These are phyloP conservation scores for Procambarus virginalis DNA, from an alignment of 1,140 invertebrate species.

Conservation along the genomic window DNA sequence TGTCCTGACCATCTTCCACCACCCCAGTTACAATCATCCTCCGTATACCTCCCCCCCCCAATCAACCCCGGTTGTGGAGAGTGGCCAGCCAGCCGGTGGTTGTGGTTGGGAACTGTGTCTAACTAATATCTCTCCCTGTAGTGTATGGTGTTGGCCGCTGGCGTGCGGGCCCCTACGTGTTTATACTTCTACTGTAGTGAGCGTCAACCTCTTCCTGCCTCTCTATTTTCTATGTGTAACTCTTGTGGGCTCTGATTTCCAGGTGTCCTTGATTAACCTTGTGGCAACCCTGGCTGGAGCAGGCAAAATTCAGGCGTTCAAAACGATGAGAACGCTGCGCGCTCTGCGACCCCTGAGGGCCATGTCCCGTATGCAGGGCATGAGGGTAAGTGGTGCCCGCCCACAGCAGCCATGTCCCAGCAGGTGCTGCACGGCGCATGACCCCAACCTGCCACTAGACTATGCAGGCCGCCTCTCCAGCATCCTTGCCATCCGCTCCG, in stretches of 20 bases:
- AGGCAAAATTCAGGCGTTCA: slow-evolving; percentile 97
- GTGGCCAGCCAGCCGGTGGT: neutral
- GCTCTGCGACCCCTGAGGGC: slow-evolving; percentile 94
- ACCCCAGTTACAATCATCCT: neutral
- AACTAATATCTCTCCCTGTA: slow-evolving; percentile 44
- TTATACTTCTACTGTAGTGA: neutral
- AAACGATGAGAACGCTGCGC: slow-evolving; percentile 96
- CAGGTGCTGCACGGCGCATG: slow-evolving; percentile 43
- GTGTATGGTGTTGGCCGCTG: slow-evolving; percentile 30
- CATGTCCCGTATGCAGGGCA: slow-evolving; percentile 97
- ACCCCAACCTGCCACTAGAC: slow-evolving; percentile 14
- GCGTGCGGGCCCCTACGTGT: neutral
- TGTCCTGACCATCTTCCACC: too few species aligned
- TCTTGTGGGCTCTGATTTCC: slow-evolving; percentile 71
- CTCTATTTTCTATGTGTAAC: slow-evolving; percentile 47
- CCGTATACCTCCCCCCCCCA: neutral
- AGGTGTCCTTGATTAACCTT: slow-evolving; percentile 98
- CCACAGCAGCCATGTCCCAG: slow-evolving; percentile 3
- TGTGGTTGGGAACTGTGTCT: slow-evolving; percentile 5
- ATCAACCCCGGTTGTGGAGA: neutral
- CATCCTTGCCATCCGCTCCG: neutral
- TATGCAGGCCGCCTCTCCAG: neutral
- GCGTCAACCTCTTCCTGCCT: neutral
- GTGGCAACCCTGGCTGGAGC: slow-evolving; percentile 93
- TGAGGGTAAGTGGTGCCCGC: slow-evolving; percentile 88